Evolutionary conservation across 2,113 vertebrate species (phyloP).

Genomic region (Psittacara wagleri): DNA sequence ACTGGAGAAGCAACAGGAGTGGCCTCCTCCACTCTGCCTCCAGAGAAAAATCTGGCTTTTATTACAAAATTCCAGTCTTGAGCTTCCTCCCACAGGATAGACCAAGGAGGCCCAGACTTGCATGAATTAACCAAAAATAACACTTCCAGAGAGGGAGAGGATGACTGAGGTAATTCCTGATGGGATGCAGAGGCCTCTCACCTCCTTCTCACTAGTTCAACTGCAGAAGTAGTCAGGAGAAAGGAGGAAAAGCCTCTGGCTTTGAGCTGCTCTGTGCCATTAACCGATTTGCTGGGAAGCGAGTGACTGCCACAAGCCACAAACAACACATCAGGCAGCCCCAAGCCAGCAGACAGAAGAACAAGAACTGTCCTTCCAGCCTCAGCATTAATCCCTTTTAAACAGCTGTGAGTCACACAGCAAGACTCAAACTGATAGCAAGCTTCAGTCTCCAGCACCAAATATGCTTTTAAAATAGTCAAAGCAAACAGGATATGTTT

Average conservation of each 20-base stretch:
- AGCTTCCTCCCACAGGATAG: constrained; percentile 61
- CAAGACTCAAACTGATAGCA: neutral
- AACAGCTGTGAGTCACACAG: neutral
- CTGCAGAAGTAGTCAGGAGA: neutral
- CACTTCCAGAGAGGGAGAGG: constrained; percentile 39
- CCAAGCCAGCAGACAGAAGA: neutral
- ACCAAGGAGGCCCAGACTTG: constrained; percentile 47
- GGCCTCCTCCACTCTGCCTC: constrained; percentile 5
- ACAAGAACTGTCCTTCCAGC: neutral
- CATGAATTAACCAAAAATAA: constrained; percentile 60
- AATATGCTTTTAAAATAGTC: constrained; percentile 5
- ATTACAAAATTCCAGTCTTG: constrained; percentile 57
- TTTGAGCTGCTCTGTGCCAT: neutral
- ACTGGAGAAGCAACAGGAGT: neutral
- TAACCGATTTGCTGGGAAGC: neutral
- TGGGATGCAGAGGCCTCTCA: constrained; percentile 1
- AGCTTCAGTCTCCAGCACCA: neutral
- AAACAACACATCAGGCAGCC: neutral
- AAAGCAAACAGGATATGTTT: neutral
- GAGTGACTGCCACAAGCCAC: neutral
- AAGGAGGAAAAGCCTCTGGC: neutral
- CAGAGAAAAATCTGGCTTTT: constrained; percentile 56
- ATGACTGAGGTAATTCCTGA: constrained; percentile 2
- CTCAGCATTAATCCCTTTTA: neutral
- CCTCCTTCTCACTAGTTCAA: neutral